phyloP scores from a whole-genome alignment of 1,140 invertebrate genomes.

The Ceratoteleas bidentatus region DNA sequence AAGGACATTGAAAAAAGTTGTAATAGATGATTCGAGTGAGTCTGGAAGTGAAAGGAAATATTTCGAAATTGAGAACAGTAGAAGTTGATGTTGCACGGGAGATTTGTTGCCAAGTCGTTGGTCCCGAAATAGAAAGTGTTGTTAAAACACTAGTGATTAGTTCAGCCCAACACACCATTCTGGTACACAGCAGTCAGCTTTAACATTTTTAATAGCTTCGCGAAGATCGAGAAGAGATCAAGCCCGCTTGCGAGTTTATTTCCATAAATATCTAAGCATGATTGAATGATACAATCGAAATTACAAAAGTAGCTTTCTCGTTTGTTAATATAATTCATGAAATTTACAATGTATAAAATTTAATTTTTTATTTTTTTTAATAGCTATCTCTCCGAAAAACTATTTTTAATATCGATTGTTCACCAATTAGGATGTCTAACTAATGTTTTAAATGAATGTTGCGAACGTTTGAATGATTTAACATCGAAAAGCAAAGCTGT shows the following conservation, averaged over 20 bases:
- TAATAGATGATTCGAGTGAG: too few species aligned
- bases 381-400: slow-evolving; percentile 3
- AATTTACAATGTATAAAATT: neutral
- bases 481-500: neutral
- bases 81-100: too few species aligned
- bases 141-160: neutral
- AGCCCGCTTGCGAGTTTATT: slow-evolving; percentile 70
- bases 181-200: slow-evolving; percentile 18
- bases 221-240: slow-evolving; percentile 66
- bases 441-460: neutral
- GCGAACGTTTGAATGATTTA: neutral
- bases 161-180: slow-evolving; percentile 36
- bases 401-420: slow-evolving; percentile 19
- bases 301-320: slow-evolving; percentile 26
- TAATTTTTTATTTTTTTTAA: neutral
- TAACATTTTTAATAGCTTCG: slow-evolving; percentile 23
- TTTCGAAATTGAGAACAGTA: too few species aligned
- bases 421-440: slow-evolving; percentile 24
- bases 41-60: too few species aligned
- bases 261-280: slow-evolving; percentile 65
- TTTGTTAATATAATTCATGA: too few species aligned
- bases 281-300: slow-evolving; percentile 13
- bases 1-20: too few species aligned
- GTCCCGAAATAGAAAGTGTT: too few species aligned
- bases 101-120: too few species aligned